These are phyloP conservation scores for Linyphia triangularis DNA, from an alignment of 2,888 invertebrate species.

Conservation along the genomic window DNA sequence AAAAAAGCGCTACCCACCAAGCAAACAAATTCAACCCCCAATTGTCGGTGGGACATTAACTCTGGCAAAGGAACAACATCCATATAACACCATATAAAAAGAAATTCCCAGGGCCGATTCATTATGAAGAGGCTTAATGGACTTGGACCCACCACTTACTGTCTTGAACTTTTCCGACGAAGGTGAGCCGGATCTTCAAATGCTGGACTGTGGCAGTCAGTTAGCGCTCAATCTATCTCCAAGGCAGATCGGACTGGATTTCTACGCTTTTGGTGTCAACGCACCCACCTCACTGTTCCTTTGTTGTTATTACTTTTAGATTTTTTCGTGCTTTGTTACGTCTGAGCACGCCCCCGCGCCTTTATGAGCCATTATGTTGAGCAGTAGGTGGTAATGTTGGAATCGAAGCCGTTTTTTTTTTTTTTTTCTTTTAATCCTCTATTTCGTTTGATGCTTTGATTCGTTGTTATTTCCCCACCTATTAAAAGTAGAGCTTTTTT, in stretches of 20 bases:
- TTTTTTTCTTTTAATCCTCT: conserved; percentile 6
- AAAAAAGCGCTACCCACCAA: neutral
- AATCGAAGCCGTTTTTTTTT: conserved; percentile 33
- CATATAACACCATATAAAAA: conserved; percentile 56
- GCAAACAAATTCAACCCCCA: conserved; percentile 53
- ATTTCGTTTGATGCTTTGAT: conserved; percentile 23
- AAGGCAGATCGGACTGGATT: conserved; percentile 58
- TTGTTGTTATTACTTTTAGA: conserved; percentile 23
- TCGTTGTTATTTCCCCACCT: neutral
- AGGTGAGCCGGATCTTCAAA: conserved; percentile 43
- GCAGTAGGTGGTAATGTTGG: conserved; percentile 62
- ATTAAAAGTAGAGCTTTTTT: conserved; percentile 24
- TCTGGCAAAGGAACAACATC: conserved; percentile 39
- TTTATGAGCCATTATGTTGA: conserved; percentile 60
- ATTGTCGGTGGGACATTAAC: conserved; percentile 60
- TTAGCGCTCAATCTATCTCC: conserved; percentile 32
- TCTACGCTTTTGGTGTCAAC: conserved; percentile 67
- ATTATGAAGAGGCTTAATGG: conserved; percentile 61
- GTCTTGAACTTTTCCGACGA: conserved; percentile 3
- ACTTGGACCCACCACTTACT: conserved; percentile 60
- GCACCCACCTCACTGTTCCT: conserved; percentile 53
- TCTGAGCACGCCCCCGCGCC: conserved; percentile 51
- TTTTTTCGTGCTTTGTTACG: conserved; percentile 59
- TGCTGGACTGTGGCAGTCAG: neutral
- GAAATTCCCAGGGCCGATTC: conserved; percentile 27